Base-by-base conservation (phyloP, 2,113 vertebrate species). In the Trochalopteron elliotii region DNA sequence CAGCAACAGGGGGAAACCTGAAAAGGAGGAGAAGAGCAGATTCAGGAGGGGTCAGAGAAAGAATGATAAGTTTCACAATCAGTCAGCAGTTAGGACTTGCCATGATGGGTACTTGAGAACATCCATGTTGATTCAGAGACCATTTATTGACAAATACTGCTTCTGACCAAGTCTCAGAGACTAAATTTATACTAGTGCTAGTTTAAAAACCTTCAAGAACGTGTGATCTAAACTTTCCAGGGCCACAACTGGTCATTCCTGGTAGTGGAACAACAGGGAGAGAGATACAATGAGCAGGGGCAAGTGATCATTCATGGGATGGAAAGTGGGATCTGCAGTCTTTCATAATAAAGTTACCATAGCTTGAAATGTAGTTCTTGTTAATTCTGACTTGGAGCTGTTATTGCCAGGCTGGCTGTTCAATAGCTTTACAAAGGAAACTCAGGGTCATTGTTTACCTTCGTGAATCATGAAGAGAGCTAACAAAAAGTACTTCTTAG, bases 401-500 rank as follows among this genome's bases (percentile, higher is more conserved):
- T 63, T 92, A 86, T 23, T 87, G 92, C 79, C 76, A 90, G 82
- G 60, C 68, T 95, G 79, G 30, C 75, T 91, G 80, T 65, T 94
- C 91, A 89, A 60, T 24, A 49, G 87, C 90, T 93, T 83, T 74
- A 81, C 56, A 95, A 93, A 96, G 87, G 64, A 83, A 86, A 83
- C 47, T 88, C 85, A 47, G 3, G 15, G 70, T 83, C 78, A 70
- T 93, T 96, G 85, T 94, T 93, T 86, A 90, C 82, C 68, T 88
- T 70, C 9, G 53, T 93, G 90, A 94, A 93, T 94, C 83, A 80
- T 23, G 67, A 95, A 80, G 59, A 90, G 70, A 88, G 53, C 71
- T 90, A 83, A 96, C 71, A 95, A 85, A 87, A 93, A 86, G 82
- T 83, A 88, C 79, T 83, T 61, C 78, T 83, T 86, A 50, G 82